A percentile compares a stretch with the other conserved stretches of the same genome.
These are phyloP conservation scores for Labrus mixtus DNA, from an alignment of 2,113 vertebrate species.

Conservation along the genomic window DNA sequence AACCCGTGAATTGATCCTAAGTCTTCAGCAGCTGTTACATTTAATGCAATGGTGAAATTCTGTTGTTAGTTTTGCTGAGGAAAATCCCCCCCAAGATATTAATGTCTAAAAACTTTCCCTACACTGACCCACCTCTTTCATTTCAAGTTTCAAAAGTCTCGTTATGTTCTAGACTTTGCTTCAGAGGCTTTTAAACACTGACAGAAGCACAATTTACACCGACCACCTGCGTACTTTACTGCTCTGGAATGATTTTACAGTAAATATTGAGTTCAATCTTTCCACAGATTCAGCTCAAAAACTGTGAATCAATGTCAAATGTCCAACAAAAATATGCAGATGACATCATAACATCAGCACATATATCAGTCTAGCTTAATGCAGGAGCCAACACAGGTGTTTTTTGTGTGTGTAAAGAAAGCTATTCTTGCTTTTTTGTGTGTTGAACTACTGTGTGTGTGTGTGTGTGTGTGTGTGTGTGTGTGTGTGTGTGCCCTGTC, in stretches of 20 bases:
- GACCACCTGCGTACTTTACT: neutral
- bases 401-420: neutral
- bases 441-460: too few relatives aligned
- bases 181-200: neutral
- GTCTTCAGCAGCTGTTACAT: too few relatives aligned
- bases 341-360: neutral
- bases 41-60: too few relatives aligned
- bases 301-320: too few relatives aligned
- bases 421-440: too few relatives aligned
- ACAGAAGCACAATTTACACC: neutral
- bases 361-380: neutral
- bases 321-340: neutral
- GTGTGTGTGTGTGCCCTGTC: slow-evolving; percentile 1
- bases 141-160: too few relatives aligned
- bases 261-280: neutral
- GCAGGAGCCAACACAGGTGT: neutral
- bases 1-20: neutral
- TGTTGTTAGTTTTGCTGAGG: too few relatives aligned
- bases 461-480: slow-evolving; percentile 4
- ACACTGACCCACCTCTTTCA: too few relatives aligned
- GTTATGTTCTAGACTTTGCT: too few relatives aligned
- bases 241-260: neutral
- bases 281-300: neutral
- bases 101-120: too few relatives aligned
- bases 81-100: too few relatives aligned